These are phyloP conservation scores for Catamblyrhynchus diadema DNA, from an alignment of 2,797 vertebrate genomes.

Conservation along the genomic window DNA sequence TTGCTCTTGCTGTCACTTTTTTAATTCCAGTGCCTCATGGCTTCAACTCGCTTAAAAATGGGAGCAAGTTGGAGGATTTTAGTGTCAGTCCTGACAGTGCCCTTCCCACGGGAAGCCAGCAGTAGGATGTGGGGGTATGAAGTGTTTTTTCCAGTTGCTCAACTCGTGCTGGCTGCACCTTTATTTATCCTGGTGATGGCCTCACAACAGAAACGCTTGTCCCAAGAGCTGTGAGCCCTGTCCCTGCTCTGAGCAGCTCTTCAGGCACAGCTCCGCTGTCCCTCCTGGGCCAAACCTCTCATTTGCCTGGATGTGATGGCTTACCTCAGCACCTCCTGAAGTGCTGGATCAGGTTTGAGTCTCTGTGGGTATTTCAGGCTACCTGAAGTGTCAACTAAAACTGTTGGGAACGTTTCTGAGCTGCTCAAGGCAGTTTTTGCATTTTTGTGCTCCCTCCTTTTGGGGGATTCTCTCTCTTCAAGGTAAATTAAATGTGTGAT, in stretches of 20 bases:
- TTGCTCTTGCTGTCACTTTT: accelerated
- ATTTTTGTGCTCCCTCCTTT: not conserved
- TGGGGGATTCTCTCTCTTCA: not conserved
- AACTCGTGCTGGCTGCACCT: constrained; percentile 54
- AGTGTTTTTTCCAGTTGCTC: constrained; percentile 63
- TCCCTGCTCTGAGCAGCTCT: not conserved
- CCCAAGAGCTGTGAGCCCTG: not conserved
- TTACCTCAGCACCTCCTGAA: not conserved
- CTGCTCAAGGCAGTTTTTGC: not conserved
- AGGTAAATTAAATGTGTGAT: not conserved
- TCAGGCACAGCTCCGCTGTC: not conserved
- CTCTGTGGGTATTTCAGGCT: not conserved
- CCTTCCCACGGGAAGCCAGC: constrained; percentile 28
- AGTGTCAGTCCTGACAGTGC: not conserved
- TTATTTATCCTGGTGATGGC: constrained; percentile 63
- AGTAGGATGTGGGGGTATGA: constrained; percentile 32
- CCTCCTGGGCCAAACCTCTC: not conserved
- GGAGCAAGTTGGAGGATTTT: not conserved
- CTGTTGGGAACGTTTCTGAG: not conserved
- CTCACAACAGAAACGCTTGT: constrained; percentile 33
- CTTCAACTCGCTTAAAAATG: not conserved
- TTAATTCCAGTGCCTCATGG: not conserved
- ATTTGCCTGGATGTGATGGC: accelerated
- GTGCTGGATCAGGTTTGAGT: not conserved
- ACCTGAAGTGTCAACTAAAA: not conserved